Base-by-base conservation (phyloP, 2,888 invertebrate species). In the Ceriagrion tenellum region DNA sequence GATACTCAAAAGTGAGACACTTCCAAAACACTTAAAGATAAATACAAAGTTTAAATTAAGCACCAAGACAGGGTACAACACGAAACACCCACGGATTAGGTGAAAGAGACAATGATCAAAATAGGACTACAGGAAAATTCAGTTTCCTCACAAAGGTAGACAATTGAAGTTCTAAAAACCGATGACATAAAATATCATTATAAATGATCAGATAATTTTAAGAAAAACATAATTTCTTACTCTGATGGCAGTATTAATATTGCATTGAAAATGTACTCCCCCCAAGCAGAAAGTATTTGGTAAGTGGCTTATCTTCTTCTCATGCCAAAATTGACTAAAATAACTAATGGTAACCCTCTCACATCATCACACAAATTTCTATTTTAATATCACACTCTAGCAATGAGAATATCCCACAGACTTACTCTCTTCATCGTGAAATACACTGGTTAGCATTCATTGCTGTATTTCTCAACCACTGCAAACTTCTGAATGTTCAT, bases 401-500 rank as follows among this genome's bases (percentile, higher is more conserved):
- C 69, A 93, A 93, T n/a, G 69, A 93, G 69, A 63, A 93, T 47
- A 23, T 69, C 40, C 69, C 47, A 69, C 47, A 93, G 93, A 63
- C 93, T 93, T 69, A 93, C 69, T 40, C 69, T 40, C 40, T 91
- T 59, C 74, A 69, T 81, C 81, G 13, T 81, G 30, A 81, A 26
- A 74, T 93, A 13, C 63, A 47, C 26, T 47, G 47, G 69, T 55
- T 55, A 95, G 30, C 55, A n/a, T 30, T 88, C 88, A 56, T 59
- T 59, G 35, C 55, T 55, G 55, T n/a, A 18, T 93, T 81, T 47
- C 96, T 97, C 97, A 98, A 96, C 98, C 98, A 89, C 98, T 98
- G 97, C 98, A 99, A 96, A 98, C 98, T 97, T 98, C 98, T 12
- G 98, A 98, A 97, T 98, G 98, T 95, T 98, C 98, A 96, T 99